phyloP scores from a whole-genome alignment of 2,888 invertebrate genomes.

The Petrolisthes manimaculis region DNA sequence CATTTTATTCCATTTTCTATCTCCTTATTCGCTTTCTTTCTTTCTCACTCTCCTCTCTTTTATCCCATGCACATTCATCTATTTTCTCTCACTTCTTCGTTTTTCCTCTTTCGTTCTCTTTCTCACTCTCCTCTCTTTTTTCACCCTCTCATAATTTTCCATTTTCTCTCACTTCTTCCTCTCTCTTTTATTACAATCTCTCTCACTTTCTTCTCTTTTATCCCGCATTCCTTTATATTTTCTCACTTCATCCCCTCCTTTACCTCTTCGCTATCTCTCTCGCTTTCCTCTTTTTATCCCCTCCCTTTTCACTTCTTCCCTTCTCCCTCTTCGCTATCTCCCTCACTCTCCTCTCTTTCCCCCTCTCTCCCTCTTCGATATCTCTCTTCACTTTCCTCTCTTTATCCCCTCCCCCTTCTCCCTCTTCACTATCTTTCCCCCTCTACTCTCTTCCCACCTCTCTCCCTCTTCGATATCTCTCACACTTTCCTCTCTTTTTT shows the following conservation, averaged over 20 bases:
- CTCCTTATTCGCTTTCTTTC: background rate
- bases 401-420: background rate
- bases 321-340: background rate
- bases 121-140: background rate
- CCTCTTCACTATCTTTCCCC: background rate
- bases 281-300: background rate
- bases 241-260: background rate
- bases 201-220: background rate
- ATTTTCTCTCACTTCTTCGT: background rate
- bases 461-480: background rate
- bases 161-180: background rate
- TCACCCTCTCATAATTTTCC: background rate
- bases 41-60: background rate
- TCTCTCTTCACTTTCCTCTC: background rate
- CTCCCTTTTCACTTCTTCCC: background rate
- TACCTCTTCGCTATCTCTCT: background rate
- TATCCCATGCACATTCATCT: background rate
- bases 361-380: background rate
- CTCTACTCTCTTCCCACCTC: background rate
- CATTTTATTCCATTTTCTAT: no score
- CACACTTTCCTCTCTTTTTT: conserved; percentile 4
- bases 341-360: background rate
- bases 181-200: no score
- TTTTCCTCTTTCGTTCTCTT: background rate
- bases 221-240: background rate